Conservation (phyloP, 1,140 invertebrate species). For the Bursaphelenchus mucronatus region DNA sequence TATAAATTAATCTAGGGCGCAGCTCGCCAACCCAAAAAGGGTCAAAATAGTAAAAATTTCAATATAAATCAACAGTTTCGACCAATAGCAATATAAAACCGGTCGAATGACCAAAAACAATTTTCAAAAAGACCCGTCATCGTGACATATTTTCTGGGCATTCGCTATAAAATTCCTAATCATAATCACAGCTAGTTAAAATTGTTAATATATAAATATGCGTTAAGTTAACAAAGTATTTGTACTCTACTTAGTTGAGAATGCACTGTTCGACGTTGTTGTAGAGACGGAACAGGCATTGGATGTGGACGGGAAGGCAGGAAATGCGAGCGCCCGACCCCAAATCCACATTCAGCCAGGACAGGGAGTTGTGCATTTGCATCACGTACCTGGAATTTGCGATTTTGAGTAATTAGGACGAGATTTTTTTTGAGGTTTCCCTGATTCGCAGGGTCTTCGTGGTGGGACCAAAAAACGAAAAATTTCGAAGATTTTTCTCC, state of each 20-base stretch:
- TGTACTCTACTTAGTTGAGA: background rate
- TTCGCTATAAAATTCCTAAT: too few relatives aligned
- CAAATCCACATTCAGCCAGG: conserved; percentile 92
- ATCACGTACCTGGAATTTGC: conserved; percentile 77
- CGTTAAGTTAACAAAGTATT: too few relatives aligned
- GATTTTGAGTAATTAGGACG: background rate
- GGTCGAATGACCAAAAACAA: too few relatives aligned
- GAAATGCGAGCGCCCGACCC: conserved; percentile 88
- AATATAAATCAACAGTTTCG: too few relatives aligned
- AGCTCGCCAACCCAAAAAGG: too few relatives aligned
- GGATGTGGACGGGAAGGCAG: conserved; percentile 94
- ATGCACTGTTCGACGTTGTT: conserved; percentile 14
- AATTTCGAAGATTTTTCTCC: background rate
- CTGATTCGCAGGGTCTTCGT: background rate
- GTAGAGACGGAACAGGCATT: conserved; percentile 73
- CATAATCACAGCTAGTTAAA: too few relatives aligned
- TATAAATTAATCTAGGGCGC: too few relatives aligned
- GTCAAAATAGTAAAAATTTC: too few relatives aligned
- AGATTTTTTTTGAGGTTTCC: background rate
- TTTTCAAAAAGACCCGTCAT: too few relatives aligned
- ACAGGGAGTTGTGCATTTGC: conserved; percentile 95
- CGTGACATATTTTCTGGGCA: too few relatives aligned
- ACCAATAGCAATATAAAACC: too few relatives aligned
- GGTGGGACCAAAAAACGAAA: background rate
- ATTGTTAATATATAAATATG: too few relatives aligned